phyloP scores from a whole-genome alignment of 2,113 vertebrate species.

The Zeus faber region DNA sequence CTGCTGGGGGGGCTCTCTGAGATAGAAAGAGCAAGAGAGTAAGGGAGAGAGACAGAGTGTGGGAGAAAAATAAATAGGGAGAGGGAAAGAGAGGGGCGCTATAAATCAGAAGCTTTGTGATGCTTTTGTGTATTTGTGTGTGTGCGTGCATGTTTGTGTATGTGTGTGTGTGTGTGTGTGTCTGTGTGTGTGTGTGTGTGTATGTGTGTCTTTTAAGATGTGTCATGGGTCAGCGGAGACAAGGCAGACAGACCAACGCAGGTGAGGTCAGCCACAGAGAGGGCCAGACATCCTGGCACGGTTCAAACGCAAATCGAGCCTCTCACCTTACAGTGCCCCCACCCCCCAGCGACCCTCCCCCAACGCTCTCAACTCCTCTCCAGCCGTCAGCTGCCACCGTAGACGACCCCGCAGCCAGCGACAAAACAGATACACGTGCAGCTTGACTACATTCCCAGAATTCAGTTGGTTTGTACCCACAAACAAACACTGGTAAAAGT shows the following conservation, averaged over 20 bases:
- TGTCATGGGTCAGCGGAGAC: constrained; percentile 30
- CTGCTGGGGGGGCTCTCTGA: constrained; percentile 53
- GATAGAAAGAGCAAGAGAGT: background rate
- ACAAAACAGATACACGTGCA: background rate
- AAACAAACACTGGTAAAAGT: too few relatives aligned
- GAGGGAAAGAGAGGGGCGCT: constrained; percentile 23
- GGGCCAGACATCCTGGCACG: constrained; percentile 74
- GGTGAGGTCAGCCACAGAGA: constrained; percentile 78
- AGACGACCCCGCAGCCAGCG: background rate
- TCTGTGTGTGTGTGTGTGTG: constrained; percentile 4
- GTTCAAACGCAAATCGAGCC: constrained; percentile 75
- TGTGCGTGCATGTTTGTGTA: constrained; percentile 9
- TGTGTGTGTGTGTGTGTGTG: constrained; percentile 8
- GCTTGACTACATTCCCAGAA: too few relatives aligned
- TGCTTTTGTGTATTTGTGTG: constrained; percentile 3
- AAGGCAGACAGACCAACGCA: constrained; percentile 62
- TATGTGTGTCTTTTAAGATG: constrained; percentile 23
- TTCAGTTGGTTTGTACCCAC: too few relatives aligned
- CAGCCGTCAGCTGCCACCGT: background rate
- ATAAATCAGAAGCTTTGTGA: constrained; percentile 51
- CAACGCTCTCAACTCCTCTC: constrained; percentile 25
- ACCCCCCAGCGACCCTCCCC: constrained; percentile 36
- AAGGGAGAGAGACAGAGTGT: constrained; percentile 13
- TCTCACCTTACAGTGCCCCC: constrained; percentile 70
- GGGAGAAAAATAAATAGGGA: constrained; percentile 22